These are phyloP conservation scores for Sula dactylatra DNA, from an alignment of 2,113 vertebrate genomes.

Conservation along the genomic window DNA sequence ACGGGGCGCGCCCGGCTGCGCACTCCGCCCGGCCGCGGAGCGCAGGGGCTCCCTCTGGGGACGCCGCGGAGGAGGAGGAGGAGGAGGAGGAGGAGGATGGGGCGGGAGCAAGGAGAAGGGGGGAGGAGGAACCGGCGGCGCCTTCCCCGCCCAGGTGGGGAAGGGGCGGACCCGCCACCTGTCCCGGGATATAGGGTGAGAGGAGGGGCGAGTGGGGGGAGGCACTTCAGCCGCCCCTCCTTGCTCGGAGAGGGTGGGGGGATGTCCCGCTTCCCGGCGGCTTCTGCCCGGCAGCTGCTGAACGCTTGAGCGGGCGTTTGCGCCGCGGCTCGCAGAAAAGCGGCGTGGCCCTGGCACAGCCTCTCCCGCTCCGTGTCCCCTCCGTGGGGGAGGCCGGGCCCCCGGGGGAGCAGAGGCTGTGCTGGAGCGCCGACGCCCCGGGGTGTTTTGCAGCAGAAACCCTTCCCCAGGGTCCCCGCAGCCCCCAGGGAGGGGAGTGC, in stretches of 20 bases:
- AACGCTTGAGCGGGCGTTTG: no score
- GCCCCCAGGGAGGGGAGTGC: background rate
- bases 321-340: no score
- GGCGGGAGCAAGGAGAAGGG: background rate
- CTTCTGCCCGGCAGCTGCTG: no score
- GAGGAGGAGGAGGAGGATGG: background rate
- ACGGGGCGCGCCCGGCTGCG: background rate
- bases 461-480: no score
- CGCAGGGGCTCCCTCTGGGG: constrained; percentile 54
- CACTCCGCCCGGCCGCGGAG: background rate
- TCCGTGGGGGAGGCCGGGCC: background rate
- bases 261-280: no score
- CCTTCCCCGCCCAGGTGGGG: constrained; percentile 30
- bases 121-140: background rate
- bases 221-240: rapidly evolving
- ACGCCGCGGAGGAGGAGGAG: background rate
- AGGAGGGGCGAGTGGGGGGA: background rate
- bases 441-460: background rate
- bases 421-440: background rate
- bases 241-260: background rate
- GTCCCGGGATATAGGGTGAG: background rate
- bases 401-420: no score
- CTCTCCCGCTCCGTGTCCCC: background rate
- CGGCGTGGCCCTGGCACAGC: no score
- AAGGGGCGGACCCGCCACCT: background rate